Evolutionary conservation across 2,888 invertebrate genomes (phyloP).

Genomic region (Spialia ferax): DNA sequence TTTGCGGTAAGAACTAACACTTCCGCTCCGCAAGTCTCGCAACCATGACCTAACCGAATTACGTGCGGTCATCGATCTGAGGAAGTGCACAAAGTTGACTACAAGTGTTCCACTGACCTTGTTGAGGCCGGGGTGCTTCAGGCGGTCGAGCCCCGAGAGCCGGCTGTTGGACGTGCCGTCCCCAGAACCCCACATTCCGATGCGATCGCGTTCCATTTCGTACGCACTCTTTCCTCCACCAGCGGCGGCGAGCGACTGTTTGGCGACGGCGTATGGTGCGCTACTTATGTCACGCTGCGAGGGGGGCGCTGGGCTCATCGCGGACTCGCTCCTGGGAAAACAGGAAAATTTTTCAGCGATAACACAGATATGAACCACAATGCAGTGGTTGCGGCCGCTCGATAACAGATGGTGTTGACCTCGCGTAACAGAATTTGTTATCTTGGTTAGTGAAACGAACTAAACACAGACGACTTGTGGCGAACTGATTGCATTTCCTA

Average conservation of each 20-base stretch:
- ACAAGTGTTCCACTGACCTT: slow-evolving; percentile 83
- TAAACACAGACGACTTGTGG: slow-evolving; percentile 37
- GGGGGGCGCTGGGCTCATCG: slow-evolving; percentile 80
- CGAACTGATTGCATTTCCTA: slow-evolving; percentile 27
- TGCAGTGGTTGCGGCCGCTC: slow-evolving; percentile 56
- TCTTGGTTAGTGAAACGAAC: slow-evolving; percentile 46
- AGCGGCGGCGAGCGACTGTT: slow-evolving; percentile 68
- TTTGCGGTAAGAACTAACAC: slow-evolving; percentile 51
- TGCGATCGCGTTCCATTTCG: slow-evolving; percentile 87
- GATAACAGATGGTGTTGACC: slow-evolving; percentile 78
- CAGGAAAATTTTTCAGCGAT: slow-evolving; percentile 79
- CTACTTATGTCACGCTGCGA: slow-evolving; percentile 73
- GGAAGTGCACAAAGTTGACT: slow-evolving; percentile 41
- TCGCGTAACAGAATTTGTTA: slow-evolving; percentile 26
- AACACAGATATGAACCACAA: slow-evolving; percentile 63
- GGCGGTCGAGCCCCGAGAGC: slow-evolving; percentile 89
- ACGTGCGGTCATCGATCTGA: slow-evolving; percentile 50
- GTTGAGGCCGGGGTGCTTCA: slow-evolving; percentile 89
- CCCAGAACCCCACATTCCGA: slow-evolving; percentile 88
- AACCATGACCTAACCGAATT: slow-evolving; percentile 71
- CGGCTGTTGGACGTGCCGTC: slow-evolving; percentile 85
- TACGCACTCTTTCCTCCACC: slow-evolving; percentile 68
- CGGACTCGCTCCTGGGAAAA: slow-evolving; percentile 83
- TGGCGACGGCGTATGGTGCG: slow-evolving; percentile 57
- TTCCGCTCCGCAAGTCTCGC: slow-evolving; percentile 56